These are phyloP conservation scores for Troides oblongomaculatus DNA, from an alignment of 2,888 invertebrate genomes.

Conservation along the genomic window DNA sequence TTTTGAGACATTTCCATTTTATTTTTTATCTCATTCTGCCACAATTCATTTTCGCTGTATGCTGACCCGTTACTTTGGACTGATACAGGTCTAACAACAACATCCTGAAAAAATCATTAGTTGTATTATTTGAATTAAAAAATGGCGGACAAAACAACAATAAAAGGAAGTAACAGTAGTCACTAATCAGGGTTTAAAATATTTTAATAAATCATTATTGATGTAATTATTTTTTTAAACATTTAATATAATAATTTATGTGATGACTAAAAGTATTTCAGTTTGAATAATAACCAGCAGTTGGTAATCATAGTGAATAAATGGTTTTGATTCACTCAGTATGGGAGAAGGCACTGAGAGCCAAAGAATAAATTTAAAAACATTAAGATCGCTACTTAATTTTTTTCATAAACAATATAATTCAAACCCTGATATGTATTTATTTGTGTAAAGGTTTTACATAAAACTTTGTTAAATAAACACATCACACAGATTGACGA, in stretches of 20 bases:
- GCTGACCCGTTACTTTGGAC: constrained; percentile 73
- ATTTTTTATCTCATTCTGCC: constrained; percentile 80
- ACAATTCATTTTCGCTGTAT: constrained; percentile 76
- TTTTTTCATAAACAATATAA: not conserved
- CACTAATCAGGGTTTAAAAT: not conserved
- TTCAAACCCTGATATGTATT: not conserved
- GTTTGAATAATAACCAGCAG: too few relatives aligned
- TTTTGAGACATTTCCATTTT: constrained; percentile 83
- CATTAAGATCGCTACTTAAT: too few relatives aligned
- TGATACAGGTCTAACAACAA: constrained; percentile 71
- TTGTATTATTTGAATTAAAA: not conserved
- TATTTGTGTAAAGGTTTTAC: not conserved
- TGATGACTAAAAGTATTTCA: not conserved
- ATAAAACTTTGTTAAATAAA: constrained; percentile 20
- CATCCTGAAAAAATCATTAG: constrained; percentile 50
- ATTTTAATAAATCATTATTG: not conserved
- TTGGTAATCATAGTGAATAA: too few relatives aligned
- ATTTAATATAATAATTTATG: not conserved
- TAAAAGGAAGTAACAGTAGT: not conserved
- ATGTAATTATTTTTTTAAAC: too few relatives aligned
- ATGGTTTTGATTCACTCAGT: too few relatives aligned
- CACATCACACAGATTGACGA: constrained; percentile 7
- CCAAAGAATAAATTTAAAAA: too few relatives aligned
- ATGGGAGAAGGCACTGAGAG: too few relatives aligned
- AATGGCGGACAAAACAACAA: constrained; percentile 2